Conservation (phyloP, 1,140 invertebrate species). For the Periplaneta americana region DNA sequence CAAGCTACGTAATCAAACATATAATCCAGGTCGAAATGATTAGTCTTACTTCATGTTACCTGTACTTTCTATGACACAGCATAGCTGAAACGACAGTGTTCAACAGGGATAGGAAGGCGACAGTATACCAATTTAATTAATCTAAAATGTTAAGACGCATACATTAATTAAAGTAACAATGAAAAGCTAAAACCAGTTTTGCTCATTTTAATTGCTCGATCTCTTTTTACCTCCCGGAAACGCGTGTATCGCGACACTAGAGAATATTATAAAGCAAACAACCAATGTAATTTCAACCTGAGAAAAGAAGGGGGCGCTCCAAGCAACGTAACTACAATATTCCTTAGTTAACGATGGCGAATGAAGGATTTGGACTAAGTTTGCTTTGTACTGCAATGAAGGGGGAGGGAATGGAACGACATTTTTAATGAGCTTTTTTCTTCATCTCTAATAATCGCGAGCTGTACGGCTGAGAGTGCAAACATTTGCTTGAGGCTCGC, state of each 20-base stretch:
- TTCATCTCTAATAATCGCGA: not conserved
- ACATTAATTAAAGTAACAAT: not conserved
- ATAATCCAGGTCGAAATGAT: too few species aligned
- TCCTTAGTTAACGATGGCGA: not conserved
- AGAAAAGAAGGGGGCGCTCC: not conserved
- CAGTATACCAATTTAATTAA: not conserved
- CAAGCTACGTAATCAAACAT: too few species aligned
- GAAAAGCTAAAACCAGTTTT: not conserved
- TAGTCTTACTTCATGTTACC: too few species aligned
- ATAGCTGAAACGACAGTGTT: too few species aligned
- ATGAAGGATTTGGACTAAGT: not conserved
- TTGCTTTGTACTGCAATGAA: not conserved
- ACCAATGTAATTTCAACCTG: not conserved
- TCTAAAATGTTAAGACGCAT: not conserved
- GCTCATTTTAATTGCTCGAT: constrained; percentile 1
- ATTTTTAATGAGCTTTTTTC: not conserved
- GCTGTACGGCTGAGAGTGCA: too few species aligned
- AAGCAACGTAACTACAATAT: not conserved
- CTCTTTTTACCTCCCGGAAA: not conserved
- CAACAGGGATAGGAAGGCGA: too few species aligned
- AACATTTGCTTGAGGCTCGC: too few species aligned
- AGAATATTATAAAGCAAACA: not conserved
- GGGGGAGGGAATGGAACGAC: not conserved
- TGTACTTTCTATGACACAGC: too few species aligned
- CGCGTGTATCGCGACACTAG: not conserved